Base-by-base conservation (phyloP, 2,113 vertebrate genomes). In the Falcunculus frontatus region DNA sequence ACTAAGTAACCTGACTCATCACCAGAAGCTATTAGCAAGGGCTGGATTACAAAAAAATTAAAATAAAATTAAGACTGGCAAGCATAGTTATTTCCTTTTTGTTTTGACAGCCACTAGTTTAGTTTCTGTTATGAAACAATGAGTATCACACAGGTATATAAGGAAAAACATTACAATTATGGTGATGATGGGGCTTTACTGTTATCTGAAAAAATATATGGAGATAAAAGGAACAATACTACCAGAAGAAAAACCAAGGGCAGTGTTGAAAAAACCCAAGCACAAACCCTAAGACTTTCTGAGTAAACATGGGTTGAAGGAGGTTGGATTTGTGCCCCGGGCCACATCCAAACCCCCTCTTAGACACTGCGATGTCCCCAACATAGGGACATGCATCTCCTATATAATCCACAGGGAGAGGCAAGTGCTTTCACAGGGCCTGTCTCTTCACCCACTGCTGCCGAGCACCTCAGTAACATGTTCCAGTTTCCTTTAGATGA, bases 401-500 rank as follows among this genome's bases (percentile, higher is more conserved):
- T 41, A 26, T 8, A 77, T 7, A 41, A 29, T 6, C 32, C 47
- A 53, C 4, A 63, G 35, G 35, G 27, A 75, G 75, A 68, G 35
- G 25, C 18, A 44, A 39, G 37, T 26, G 37, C 37, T 84, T 64
- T 52, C 80, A 14, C 49, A 35, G 30, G 35, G 37, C 35, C 72
- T 42, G 35, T 35, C 39, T 72, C 33, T 47, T 50, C 47, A 49
- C 7, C 37, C 29, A 9, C 50, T 13, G 10, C 0, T n/a, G 50
- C 9, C 3, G 1, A 86, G 57, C 72, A 47, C 41, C 67, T 59
- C 15, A 30, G 44, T 27, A 25, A 74, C 0, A 0, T 4, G 4
- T 32, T 65, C 59, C 65, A 15, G 10, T 30, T 69, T 70, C 46
- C 74, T 52, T 56, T 2, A 70, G 15, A 62, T 46, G 37, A 74